These are phyloP conservation scores for Cyrtonyx montezumae DNA, from an alignment of 2,113 vertebrate species.

Conservation along the genomic window DNA sequence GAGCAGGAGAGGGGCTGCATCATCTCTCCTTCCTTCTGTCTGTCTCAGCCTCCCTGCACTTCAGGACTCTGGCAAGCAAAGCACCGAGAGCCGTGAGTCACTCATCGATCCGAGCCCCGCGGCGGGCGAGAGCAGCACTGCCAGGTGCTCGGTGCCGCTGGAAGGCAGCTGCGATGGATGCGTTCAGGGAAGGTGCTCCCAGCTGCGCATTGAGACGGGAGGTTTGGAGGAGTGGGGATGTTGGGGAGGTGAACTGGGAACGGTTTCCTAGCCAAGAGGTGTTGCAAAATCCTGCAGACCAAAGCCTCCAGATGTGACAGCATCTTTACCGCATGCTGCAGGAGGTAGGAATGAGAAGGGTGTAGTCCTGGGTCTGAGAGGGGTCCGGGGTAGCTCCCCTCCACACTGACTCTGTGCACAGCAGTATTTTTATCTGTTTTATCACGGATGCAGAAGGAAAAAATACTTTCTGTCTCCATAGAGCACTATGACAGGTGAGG, in stretches of 20 bases:
- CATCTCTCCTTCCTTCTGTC: neutral
- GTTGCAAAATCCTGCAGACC: neutral
- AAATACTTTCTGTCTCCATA: neutral
- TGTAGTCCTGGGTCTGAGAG: neutral
- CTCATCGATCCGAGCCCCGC: neutral
- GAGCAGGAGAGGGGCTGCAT: neutral
- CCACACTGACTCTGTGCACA: rapidly evolving
- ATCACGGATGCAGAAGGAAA: neutral
- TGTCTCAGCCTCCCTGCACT: neutral
- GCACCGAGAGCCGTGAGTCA: neutral
- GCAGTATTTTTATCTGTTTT: neutral
- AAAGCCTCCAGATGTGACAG: neutral
- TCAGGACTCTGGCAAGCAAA: neutral
- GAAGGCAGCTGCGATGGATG: neutral
- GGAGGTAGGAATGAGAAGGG: neutral
- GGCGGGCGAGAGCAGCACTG: neutral
- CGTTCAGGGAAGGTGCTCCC: neutral
- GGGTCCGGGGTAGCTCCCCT: neutral
- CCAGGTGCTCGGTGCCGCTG: neutral
- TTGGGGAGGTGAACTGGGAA: neutral
- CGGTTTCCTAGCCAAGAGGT: neutral
- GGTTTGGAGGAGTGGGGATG: neutral
- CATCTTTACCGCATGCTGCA: rapidly evolving
- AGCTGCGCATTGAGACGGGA: neutral
- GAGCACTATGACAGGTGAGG: neutral